Evolutionary conservation across 2,888 invertebrate genomes (phyloP).

Genomic region (Sipha maydis): DNA sequence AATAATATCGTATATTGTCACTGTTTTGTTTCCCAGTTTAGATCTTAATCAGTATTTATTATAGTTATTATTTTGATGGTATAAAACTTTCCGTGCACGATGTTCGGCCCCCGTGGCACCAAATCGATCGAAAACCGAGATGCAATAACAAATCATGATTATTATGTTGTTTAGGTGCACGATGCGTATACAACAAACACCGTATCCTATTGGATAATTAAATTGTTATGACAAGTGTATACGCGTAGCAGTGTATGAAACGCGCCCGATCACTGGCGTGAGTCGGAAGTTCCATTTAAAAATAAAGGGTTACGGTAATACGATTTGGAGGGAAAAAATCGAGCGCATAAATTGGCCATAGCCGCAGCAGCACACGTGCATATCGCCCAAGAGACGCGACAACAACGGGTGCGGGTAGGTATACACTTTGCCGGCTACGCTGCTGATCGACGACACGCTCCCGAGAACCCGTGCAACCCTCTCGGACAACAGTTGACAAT

Average conservation of each 20-base stretch:
- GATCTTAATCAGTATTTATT: neutral
- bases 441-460: neutral
- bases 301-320: neutral
- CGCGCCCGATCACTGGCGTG: neutral
- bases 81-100: neutral
- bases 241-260: neutral
- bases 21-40: neutral
- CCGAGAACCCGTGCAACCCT: slow-evolving; percentile 23
- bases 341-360: slow-evolving; percentile 10
- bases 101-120: too few species aligned
- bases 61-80: neutral
- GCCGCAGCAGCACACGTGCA: neutral
- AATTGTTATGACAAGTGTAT: neutral
- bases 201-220: neutral
- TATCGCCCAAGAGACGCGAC: neutral
- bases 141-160: too few species aligned
- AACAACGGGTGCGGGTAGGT: neutral
- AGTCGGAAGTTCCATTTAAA: neutral
- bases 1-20: too few species aligned
- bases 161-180: neutral
- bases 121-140: too few species aligned
- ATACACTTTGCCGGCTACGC: neutral
- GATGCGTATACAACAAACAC: neutral
- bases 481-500: slow-evolving; percentile 50
- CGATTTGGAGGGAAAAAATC: neutral